Base-by-base conservation (phyloP, 2,113 vertebrate genomes). In the Calypte anna region DNA sequence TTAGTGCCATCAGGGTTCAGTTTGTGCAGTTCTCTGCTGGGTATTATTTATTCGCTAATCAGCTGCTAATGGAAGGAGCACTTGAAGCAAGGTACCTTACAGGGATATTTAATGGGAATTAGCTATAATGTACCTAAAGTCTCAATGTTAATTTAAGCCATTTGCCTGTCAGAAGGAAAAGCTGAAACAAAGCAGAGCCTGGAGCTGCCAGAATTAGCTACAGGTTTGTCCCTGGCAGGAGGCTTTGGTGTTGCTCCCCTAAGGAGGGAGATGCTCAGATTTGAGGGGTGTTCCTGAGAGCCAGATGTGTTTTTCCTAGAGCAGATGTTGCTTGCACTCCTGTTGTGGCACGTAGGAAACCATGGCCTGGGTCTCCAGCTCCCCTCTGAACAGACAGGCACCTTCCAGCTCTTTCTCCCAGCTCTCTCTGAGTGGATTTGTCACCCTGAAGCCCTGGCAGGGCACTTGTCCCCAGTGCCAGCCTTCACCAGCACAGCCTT, bases 381-480 rank as follows among this genome's bases (percentile, higher is more conserved):
- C 18, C 4, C 5, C 18, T 88, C 19, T 0, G 1, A 69, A 48
- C 24, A 73, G 36, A 40, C 1, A 1, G 61, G 12, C 17, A 51
- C 28, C 58, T 27, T 30, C 0, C 0, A 72, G 44, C 44, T 55
- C 58, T 25, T 68, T 72, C 25, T 80, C 33, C 22, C 3, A 1
- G n/a, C 66, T 82, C 6, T 1, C 31, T 68, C 48, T 1, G 3
- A 46, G 11, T 55, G 48, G 36, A 58, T 70, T 79, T 93, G 85
- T n/a, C 36, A 66, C 23, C 4, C 1, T 57, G 31, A 28, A 77
- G 77, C 68, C 57, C 77, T 30, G 59, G 55, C 68, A 73, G n/a
- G 23, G n/a, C 0, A 0, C n/a, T 84, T 70, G 36, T 61, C n/a
- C 40, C 55, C 0, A 0, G 5, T 33, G 40, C 59, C 57, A 90